phyloP scores from a whole-genome alignment of 2,113 vertebrate genomes.

The Ptilonorhynchus violaceus region DNA sequence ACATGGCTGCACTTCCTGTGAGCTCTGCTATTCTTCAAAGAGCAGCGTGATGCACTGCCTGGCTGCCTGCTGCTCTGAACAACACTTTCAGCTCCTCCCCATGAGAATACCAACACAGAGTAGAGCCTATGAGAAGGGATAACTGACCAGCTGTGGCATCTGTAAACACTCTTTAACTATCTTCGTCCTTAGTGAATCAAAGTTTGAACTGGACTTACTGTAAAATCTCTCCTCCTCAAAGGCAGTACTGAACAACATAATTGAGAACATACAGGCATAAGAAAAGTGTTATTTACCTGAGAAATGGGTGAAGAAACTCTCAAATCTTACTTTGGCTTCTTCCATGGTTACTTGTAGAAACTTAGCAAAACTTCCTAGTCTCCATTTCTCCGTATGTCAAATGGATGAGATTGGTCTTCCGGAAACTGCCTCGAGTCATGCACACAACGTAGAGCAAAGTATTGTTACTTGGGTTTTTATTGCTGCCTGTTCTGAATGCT shows the following conservation, averaged over 20 bases:
- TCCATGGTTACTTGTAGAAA: not conserved
- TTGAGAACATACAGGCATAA: not conserved
- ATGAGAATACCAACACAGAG: not conserved
- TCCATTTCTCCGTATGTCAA: not conserved
- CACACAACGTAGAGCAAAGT: not conserved
- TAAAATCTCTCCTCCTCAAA: not conserved
- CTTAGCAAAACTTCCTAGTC: not conserved
- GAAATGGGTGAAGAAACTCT: not conserved
- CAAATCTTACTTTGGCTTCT: not conserved
- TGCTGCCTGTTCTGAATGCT: not conserved
- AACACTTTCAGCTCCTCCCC: not conserved
- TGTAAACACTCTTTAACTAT: not conserved
- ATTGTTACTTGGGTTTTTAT: not conserved
- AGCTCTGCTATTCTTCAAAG: not conserved
- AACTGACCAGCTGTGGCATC: not conserved
- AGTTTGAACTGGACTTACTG: not conserved
- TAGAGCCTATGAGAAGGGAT: no score
- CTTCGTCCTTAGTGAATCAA: not conserved
- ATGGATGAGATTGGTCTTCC: not conserved
- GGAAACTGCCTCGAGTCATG: accelerated
- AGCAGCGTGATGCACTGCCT: not conserved
- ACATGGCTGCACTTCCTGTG: not conserved
- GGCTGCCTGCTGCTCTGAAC: not conserved
- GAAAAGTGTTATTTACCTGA: not conserved
- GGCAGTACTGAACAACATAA: not conserved